Conservation (phyloP, 2,797 vertebrate species). For the Notolabrus celidotus region DNA sequence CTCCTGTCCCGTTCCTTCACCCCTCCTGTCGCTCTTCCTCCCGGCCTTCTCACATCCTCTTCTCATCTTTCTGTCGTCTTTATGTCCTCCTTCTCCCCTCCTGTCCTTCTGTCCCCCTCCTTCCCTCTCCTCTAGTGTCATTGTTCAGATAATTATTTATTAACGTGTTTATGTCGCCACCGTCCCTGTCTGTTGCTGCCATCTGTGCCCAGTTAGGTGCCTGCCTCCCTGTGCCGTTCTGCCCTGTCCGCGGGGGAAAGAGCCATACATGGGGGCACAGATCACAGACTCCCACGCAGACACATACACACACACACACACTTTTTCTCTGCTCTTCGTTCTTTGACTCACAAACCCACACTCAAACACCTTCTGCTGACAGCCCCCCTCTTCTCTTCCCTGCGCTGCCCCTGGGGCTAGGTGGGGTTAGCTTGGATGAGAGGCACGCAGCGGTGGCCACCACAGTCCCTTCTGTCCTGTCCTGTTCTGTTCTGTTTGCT, state of each 20-base stretch:
- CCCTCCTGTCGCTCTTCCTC: constrained; percentile 42
- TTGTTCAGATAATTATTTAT: constrained; percentile 81
- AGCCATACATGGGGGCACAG: constrained; percentile 66
- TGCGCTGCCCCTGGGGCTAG: constrained; percentile 73
- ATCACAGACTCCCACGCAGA: constrained; percentile 67
- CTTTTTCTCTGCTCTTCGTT: constrained; percentile 29
- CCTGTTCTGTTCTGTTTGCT: constrained; percentile 64
- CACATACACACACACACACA: constrained; percentile 11
- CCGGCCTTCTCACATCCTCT: constrained; percentile 33
- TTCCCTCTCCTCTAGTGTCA: constrained; percentile 63
- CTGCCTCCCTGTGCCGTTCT: constrained; percentile 70
- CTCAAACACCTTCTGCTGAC: constrained; percentile 72
- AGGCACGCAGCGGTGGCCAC: constrained; percentile 75
- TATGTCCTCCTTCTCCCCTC: constrained; percentile 38
- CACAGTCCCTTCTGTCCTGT: constrained; percentile 79
- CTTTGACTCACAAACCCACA: constrained; percentile 49
- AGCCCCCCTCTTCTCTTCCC: constrained; percentile 53
- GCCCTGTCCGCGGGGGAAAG: constrained; percentile 71
- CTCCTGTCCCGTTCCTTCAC: constrained; percentile 38
- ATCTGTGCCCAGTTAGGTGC: constrained; percentile 82
- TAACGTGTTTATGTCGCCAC: constrained; percentile 73
- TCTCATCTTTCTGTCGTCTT: constrained; percentile 26
- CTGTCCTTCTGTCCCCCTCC: constrained; percentile 40
- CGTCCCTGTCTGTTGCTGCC: constrained; percentile 73
- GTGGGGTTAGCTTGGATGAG: constrained; percentile 75